These are phyloP conservation scores for Harpagoxenus sublaevis DNA, from an alignment of 2,888 invertebrate species.

Conservation along the genomic window DNA sequence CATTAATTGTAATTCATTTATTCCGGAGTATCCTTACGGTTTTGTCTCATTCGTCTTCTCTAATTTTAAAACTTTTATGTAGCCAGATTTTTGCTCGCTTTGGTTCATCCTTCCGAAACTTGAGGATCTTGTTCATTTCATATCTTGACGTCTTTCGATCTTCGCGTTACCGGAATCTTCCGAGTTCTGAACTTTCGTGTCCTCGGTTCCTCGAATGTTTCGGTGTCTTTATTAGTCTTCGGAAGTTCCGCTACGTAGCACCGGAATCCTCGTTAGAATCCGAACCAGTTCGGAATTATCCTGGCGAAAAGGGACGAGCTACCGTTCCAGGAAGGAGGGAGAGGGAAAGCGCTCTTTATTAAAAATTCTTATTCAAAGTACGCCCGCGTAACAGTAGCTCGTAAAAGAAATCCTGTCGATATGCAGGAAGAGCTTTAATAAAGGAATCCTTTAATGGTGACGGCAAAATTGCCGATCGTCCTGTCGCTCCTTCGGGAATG, in stretches of 20 bases:
- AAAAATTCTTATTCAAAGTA: slow-evolving; percentile 65
- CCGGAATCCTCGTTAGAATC: slow-evolving; percentile 48
- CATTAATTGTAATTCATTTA: background rate
- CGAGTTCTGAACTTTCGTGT: slow-evolving; percentile 44
- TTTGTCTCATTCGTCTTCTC: background rate
- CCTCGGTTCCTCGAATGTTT: slow-evolving; percentile 37
- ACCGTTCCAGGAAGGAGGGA: background rate
- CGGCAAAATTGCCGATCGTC: slow-evolving; percentile 41
- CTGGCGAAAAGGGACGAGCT: slow-evolving; percentile 42
- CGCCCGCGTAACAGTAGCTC: slow-evolving; percentile 38
- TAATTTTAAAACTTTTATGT: background rate
- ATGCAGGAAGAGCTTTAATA: slow-evolving; percentile 55
- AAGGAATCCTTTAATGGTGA: slow-evolving; percentile 57
- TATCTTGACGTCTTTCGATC: background rate
- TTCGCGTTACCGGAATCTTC: background rate
- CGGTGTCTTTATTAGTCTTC: slow-evolving; percentile 48
- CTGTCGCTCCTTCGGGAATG: slow-evolving; percentile 11
- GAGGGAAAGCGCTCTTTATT: slow-evolving; percentile 52
- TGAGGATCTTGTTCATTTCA: background rate
- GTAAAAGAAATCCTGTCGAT: slow-evolving; percentile 42
- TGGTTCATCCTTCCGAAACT: background rate
- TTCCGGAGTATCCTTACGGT: background rate
- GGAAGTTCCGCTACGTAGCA: slow-evolving; percentile 22
- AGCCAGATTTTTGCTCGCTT: background rate
- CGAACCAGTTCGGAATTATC: slow-evolving; percentile 54